Conservation (phyloP, 35 echinoderm and acorn worm species). For the Anneissia japonica region DNA sequence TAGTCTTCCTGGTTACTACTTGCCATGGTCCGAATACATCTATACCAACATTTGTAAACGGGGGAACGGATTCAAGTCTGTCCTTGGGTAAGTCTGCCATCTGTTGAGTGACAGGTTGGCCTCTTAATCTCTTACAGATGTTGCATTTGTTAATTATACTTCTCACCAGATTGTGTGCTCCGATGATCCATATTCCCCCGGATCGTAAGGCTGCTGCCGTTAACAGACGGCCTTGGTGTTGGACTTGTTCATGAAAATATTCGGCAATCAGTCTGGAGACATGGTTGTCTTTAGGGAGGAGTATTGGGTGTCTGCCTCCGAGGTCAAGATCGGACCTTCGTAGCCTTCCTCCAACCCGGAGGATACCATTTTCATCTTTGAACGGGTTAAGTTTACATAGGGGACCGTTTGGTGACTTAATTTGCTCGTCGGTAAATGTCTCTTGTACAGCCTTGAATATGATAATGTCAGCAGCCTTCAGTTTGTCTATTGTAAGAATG, state of each 20-base stretch:
- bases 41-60: constrained; percentile 24
- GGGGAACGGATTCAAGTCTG: constrained; percentile 10
- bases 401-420: neutral
- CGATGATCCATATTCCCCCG: neutral
- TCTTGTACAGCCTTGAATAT: neutral
- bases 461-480: neutral
- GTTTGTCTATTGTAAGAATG: neutral
- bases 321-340: neutral
- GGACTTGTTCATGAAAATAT: constrained; percentile 36
- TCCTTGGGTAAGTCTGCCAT: constrained; percentile 51
- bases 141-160: neutral
- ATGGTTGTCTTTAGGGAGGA: constrained; percentile 32
- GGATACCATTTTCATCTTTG: constrained; percentile 21
- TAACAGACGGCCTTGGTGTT: constrained; percentile 26
- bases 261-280: constrained; percentile 23
- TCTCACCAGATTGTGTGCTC: neutral
- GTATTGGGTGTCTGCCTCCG: constrained; percentile 16
- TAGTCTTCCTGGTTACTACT: neutral
- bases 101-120: constrained; percentile 11
- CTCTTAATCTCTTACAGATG: neutral
- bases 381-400: constrained; percentile 23
- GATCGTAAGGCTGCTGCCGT: neutral
- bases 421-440: neutral
- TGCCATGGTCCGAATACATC: constrained; percentile 28
- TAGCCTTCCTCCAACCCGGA: constrained; percentile 37